These are phyloP conservation scores for Pristis pectinata DNA, from an alignment of 2,797 vertebrate species.

Conservation along the genomic window DNA sequence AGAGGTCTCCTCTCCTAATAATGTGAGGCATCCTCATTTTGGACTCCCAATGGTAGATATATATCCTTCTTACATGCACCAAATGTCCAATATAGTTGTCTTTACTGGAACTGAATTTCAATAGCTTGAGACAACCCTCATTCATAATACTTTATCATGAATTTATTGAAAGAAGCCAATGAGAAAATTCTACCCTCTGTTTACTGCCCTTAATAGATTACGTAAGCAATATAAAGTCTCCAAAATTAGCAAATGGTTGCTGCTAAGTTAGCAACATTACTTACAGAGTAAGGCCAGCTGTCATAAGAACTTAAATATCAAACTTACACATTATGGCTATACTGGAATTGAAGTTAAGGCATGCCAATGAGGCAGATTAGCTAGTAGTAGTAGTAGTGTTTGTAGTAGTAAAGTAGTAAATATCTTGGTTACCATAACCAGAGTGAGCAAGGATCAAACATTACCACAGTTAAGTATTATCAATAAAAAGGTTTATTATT, in stretches of 20 bases:
- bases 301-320: not conserved
- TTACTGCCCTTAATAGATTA: not conserved
- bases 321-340: not conserved
- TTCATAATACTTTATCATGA: too few species aligned
- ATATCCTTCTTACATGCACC: too few species aligned
- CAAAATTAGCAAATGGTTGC: not conserved
- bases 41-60: too few species aligned
- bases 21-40: not conserved
- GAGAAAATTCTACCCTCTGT: not conserved
- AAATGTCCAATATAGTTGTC: too few species aligned
- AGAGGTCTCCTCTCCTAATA: not conserved
- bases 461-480: not conserved
- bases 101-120: too few species aligned
- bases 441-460: not conserved
- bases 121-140: too few species aligned
- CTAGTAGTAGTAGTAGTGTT: too few species aligned
- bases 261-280: not conserved
- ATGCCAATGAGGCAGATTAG: not conserved
- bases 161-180: too few species aligned
- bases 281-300: not conserved
- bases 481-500: not conserved
- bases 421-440: not conserved
- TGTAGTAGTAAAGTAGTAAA: not conserved
- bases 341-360: not conserved
- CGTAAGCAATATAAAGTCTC: not conserved